Evolutionary conservation across 1,140 invertebrate genomes (phyloP), one percentile per base, ranked within the genome.

Genomic region (Probaryconus sp.): DNA sequence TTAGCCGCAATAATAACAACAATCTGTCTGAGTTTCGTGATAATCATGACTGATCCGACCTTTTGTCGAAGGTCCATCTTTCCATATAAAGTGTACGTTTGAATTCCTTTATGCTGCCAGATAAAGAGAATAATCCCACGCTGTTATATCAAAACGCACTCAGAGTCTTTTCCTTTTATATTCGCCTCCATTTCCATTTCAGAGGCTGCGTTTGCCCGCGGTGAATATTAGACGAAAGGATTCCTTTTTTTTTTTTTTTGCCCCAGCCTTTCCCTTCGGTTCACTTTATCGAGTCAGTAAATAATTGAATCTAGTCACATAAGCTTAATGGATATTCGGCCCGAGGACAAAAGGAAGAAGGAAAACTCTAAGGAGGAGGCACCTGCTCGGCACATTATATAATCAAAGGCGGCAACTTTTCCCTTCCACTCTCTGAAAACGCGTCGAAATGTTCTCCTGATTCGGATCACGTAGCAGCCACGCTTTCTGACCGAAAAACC

Each of bases 321-420:
- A 64, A 71, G 43, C 60, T 71, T 71, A 71, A 72, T 72, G 53
- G 60, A 64, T 51, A 56, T 71, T 64, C 58, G 28, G 48, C 21
- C 17, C 13, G 45, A 17, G 38, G 45, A 73, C 55, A 73, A 73
- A 73, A 30, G 5, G 50, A 61, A 24, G 56, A 51, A 56, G 35
- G 60, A 67, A 61, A 67, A 56, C 33, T 63, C 48, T 38, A 50
- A 55, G 51, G 13, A 58, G 61, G 56, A 65, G 56, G 38, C 51
- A 68, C 71, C 64, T 69, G 64, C 51, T 51, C 31, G 45, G 42
- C 21, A 37, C 42, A 68, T 75, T 75, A 64, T 53, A 64, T 69
- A 68, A 74, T 68, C 71, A 68, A 74, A 74, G 56, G 40, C 63
- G 56, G 47, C 33, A 73, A 67, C 47, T 73, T 67, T 73, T 48